phyloP scores from a whole-genome alignment of 2,888 invertebrate genomes.

The Aphodius sticticus region DNA sequence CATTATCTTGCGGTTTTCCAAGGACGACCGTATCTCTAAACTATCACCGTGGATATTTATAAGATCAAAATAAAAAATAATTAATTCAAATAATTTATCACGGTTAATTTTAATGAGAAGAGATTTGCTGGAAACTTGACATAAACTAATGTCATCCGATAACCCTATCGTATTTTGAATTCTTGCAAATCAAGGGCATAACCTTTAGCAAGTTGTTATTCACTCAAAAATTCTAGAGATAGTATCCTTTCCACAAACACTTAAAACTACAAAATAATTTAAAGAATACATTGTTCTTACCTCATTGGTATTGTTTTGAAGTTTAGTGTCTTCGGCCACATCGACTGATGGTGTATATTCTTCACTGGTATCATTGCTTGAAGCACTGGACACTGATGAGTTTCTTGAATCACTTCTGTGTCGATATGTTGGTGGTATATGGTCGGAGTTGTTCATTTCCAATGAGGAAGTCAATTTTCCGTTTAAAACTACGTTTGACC shows the following conservation, averaged over 20 bases:
- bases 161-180: not conserved
- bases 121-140: not conserved
- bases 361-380: slow-evolving; percentile 21
- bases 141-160: not conserved
- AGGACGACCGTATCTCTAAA: not conserved
- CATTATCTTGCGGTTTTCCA: not conserved
- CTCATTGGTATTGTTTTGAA: not conserved
- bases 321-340: not conserved
- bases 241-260: no score
- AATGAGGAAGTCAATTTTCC: slow-evolving; percentile 7
- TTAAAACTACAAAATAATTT: no score
- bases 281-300: not conserved
- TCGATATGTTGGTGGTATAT: slow-evolving; percentile 16
- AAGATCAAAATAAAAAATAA: not conserved
- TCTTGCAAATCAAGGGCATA: not conserved
- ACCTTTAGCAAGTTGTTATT: no score
- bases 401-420: slow-evolving; percentile 23
- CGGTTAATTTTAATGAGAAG: not conserved
- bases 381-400: slow-evolving; percentile 17
- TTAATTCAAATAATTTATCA: not conserved
- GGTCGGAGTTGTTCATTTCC: slow-evolving; percentile 24
- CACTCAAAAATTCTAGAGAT: no score
- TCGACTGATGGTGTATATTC: slow-evolving; percentile 19
- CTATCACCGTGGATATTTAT: not conserved
- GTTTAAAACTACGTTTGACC: not conserved